Evolutionary conservation across 2,797 vertebrate genomes (phyloP), one percentile per base, ranked within the genome.

Genomic region (Pseudomugil tenellus): DNA sequence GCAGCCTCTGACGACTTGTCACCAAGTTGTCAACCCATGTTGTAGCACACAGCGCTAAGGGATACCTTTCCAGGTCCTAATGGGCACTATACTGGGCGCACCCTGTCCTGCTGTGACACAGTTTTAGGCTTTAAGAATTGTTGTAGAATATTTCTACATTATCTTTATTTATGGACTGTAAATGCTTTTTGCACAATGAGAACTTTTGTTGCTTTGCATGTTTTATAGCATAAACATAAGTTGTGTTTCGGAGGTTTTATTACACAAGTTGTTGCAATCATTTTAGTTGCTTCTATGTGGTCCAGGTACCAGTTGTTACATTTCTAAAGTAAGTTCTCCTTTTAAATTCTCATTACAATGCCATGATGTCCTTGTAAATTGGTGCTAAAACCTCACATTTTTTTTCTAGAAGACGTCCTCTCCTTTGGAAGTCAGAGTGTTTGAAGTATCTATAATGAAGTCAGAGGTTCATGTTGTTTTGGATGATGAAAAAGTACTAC

Each of bases 11-110:
- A 48, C 28, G 17, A 11, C 58, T 61, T 61, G 59, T 46, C 39
- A 59, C 37, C 16, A 28, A 43, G 58, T 59, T 46, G 58, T 61
- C 43, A 61, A 9, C 13, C n/a, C 14, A n/a, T 55, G 6, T 12
- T 60, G 58, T 48, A 60, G 58, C 58, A 21, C 46, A 28, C 13
- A 28, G n/a, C 4, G 13, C 59, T 25, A 61, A 61, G 43, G 43
- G 59, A 61, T 21, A 34, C 59, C 19, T 12, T 29, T 31, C 41
- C 41, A 48, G 19, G 41, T 61, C n/a, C 25, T 48, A 61, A 32
- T 61, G 58, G 41, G 41, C 43, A 25, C 43, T 46, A 48, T 25
- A 31, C 31, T 31, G 29, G 43, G n/a, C 16, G 21, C 28, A 32
- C 28, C 19, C 19, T 31, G 59, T 28, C 17, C 10, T 21, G 41